Percentiles rank a stretch among this genome's conserved stretches.
These are phyloP conservation scores for Haemorhous mexicanus DNA, from an alignment of 2,113 vertebrate genomes.

Conservation along the genomic window DNA sequence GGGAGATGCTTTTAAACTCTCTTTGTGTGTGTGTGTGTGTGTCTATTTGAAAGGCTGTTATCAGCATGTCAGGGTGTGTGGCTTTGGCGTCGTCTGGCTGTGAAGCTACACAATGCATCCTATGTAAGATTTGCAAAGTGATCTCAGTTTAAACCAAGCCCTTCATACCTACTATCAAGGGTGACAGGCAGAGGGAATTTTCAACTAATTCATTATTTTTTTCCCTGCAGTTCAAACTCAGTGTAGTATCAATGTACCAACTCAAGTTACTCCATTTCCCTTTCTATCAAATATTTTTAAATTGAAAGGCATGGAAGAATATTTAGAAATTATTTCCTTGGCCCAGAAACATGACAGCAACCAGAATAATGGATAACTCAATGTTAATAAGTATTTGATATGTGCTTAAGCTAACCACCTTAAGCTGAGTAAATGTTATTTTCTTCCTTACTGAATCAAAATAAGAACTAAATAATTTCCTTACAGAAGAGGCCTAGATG, in stretches of 20 bases:
- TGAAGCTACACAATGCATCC: constrained; percentile 63
- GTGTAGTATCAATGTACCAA: not conserved
- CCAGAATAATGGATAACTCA: not conserved
- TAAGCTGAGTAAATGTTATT: not conserved
- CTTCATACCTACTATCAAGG: not conserved
- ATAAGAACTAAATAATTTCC: not conserved
- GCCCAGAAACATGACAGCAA: not conserved
- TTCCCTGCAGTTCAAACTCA: not conserved
- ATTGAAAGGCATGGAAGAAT: constrained; percentile 15
- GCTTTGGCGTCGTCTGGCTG: constrained; percentile 67
- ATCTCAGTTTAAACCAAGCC: not conserved
- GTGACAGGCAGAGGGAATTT: constrained; percentile 1
- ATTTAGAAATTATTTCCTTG: not conserved
- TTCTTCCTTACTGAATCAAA: not conserved
- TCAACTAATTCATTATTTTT: not conserved
- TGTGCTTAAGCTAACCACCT: not conserved
- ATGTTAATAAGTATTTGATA: not conserved
- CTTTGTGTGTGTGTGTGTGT: not conserved
- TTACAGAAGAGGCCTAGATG: not conserved
- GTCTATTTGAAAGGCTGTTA: constrained; percentile 55
- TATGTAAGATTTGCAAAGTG: constrained; percentile 46
- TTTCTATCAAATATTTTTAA: constrained; percentile 13
- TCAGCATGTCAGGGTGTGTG: constrained; percentile 40
- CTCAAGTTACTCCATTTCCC: constrained; percentile 2
- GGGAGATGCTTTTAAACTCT: constrained; percentile 13